A percentile compares a stretch with the other conserved stretches of the same genome.
These are phyloP conservation scores for Aplodontia rufa DNA, from an alignment of 2,113 vertebrate genomes.

Conservation along the genomic window DNA sequence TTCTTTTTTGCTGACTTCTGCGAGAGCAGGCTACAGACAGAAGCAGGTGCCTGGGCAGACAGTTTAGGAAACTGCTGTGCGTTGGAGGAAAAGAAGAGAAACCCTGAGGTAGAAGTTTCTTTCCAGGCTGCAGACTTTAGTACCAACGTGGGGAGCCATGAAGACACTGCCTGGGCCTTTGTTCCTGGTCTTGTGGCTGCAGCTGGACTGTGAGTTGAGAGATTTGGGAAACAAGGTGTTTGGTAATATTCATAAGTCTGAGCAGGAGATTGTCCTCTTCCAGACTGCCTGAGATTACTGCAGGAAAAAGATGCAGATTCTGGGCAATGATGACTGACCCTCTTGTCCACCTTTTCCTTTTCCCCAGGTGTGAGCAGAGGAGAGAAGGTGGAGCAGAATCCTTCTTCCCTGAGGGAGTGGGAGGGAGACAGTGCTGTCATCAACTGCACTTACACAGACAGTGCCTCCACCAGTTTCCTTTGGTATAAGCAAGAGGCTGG, in stretches of 20 bases:
- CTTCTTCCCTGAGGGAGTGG: not conserved
- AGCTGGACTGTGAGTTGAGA: not conserved
- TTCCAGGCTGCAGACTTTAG: not conserved
- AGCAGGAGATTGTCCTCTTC: not conserved
- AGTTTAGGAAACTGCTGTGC: not conserved
- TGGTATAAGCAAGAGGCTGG: conserved; percentile 18
- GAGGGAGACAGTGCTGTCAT: not conserved
- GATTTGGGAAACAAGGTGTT: not conserved
- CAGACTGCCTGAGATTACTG: not conserved
- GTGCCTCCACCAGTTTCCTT: not conserved
- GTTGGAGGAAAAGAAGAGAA: not conserved
- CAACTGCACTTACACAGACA: not conserved
- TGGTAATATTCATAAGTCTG: not conserved
- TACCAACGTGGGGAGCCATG: not conserved
- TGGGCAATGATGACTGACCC: not conserved
- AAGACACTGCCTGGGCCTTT: not conserved
- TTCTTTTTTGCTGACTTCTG: not conserved
- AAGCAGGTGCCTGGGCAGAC: not conserved
- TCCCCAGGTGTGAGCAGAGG: not conserved
- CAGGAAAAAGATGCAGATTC: not conserved
- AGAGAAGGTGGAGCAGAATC: not conserved
- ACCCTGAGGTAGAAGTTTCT: not conserved
- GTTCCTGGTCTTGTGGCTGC: not conserved
- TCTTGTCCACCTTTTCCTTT: not conserved
- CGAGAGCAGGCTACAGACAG: not conserved